A percentile compares a stretch with the other conserved stretches of the same genome.
These are phyloP conservation scores for Venturia canescens DNA, from an alignment of 1,140 invertebrate species.

Conservation along the genomic window DNA sequence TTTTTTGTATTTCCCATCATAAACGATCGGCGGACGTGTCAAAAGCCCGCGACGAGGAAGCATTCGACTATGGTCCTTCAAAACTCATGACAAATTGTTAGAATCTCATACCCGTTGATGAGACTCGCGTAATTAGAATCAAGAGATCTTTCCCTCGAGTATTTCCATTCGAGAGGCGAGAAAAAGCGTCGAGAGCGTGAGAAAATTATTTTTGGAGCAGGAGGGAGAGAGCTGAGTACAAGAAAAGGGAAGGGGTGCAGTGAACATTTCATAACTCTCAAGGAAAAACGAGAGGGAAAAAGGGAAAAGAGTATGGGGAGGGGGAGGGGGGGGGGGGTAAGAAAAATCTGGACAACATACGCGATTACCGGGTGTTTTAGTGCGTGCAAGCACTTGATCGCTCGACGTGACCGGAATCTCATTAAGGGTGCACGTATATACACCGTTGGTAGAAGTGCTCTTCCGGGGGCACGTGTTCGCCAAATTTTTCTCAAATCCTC, in stretches of 20 bases:
- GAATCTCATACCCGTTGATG: too few species aligned
- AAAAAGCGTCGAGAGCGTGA: background rate
- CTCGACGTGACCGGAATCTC: constrained; percentile 61
- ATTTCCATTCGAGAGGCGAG: background rate
- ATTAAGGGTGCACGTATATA: constrained; percentile 55
- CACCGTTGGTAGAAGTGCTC: constrained; percentile 10
- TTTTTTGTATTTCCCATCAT: too few species aligned
- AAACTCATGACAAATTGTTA: too few species aligned
- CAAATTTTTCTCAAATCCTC: constrained; percentile 54
- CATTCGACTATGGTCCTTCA: too few species aligned
- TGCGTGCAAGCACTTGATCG: constrained; percentile 26
- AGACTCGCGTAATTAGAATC: too few species aligned
- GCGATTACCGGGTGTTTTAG: background rate
- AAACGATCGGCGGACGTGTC: too few species aligned
- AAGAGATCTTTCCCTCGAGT: background rate
- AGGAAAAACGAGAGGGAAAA: background rate
- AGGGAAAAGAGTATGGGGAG: background rate
- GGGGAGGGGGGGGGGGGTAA: background rate
- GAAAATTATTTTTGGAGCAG: constrained; percentile 25
- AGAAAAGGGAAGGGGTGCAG: constrained; percentile 7
- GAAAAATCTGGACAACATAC: constrained; percentile 47
- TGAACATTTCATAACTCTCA: background rate
- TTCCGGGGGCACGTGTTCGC: constrained; percentile 53
- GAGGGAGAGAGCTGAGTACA: background rate
- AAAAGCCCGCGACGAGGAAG: too few species aligned